phyloP scores from a whole-genome alignment of 1,140 invertebrate species.

The Zeugodacus cucurbitae region DNA sequence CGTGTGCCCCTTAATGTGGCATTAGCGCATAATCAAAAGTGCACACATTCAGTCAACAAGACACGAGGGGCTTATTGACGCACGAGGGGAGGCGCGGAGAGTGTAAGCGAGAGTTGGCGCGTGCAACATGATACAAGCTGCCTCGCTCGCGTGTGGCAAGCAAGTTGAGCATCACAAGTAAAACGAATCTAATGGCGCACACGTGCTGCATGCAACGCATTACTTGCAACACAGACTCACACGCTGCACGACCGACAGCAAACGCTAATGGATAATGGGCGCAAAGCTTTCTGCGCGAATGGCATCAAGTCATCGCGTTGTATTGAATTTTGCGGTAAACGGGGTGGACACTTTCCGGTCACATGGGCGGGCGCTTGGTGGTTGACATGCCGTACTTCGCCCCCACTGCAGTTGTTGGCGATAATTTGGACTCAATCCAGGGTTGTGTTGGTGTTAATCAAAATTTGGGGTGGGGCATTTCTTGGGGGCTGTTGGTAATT shows the following conservation, averaged over 20 bases:
- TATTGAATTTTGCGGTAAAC: slow-evolving; percentile 9
- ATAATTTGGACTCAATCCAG: background rate
- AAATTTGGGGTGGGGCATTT: background rate
- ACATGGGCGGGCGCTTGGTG: background rate
- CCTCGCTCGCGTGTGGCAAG: background rate
- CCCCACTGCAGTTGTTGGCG: background rate
- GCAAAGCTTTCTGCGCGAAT: background rate
- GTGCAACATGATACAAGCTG: background rate
- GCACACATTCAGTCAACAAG: background rate
- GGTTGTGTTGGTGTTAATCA: background rate
- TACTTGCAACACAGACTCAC: background rate
- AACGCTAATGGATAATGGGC: background rate
- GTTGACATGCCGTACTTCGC: background rate
- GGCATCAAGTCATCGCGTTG: background rate
- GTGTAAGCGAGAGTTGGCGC: background rate
- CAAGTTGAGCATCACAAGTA: slow-evolving; percentile 38
- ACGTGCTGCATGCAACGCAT: slow-evolving; percentile 24
- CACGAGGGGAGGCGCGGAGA: background rate
- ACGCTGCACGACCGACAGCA: background rate
- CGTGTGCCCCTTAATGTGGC: background rate
- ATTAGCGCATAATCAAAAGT: slow-evolving; percentile 35
- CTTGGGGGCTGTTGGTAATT: background rate
- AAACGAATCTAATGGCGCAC: slow-evolving; percentile 33
- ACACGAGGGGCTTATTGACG: background rate
- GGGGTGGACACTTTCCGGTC: background rate